These are phyloP conservation scores for Antheraea yamamai DNA, from an alignment of 2,888 invertebrate genomes.

Conservation along the genomic window DNA sequence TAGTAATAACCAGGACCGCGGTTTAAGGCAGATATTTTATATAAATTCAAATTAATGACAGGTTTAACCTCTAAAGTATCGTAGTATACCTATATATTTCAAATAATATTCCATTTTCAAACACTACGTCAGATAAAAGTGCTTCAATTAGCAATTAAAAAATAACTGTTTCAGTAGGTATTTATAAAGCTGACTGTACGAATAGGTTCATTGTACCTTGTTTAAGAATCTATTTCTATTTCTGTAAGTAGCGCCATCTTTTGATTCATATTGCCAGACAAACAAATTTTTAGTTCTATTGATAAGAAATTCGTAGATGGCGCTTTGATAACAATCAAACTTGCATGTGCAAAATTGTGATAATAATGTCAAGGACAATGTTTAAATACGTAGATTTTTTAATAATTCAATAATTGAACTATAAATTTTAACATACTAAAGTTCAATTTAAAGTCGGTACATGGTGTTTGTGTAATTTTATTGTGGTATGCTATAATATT, in stretches of 20 bases:
- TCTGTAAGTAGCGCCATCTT: constrained; percentile 59
- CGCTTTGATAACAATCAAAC: constrained; percentile 37
- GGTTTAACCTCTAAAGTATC: background rate
- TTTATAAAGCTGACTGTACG: constrained; percentile 37
- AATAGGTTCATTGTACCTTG: constrained; percentile 56
- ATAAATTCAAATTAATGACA: background rate
- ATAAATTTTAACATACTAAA: constrained; percentile 15
- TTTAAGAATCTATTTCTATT: constrained; percentile 27
- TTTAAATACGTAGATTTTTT: constrained; percentile 39
- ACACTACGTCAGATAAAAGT: constrained; percentile 20
- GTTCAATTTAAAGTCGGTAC: constrained; percentile 20
- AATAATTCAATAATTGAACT: constrained; percentile 25
- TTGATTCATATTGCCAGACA: constrained; percentile 25
- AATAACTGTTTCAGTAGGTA: constrained; percentile 21
- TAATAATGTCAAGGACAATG: constrained; percentile 78
- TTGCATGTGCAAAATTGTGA: constrained; percentile 66
- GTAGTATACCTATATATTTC: background rate
- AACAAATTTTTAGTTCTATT: constrained; percentile 28
- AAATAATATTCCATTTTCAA: constrained; percentile 6
- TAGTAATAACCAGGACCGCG: background rate
- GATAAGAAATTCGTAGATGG: constrained; percentile 40
- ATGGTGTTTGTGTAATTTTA: constrained; percentile 24
- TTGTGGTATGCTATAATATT: constrained; percentile 20
- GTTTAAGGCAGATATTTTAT: background rate
- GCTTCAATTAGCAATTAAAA: constrained; percentile 20